These are phyloP conservation scores for Uria aalge DNA, from an alignment of 2,113 vertebrate species.

Conservation along the genomic window DNA sequence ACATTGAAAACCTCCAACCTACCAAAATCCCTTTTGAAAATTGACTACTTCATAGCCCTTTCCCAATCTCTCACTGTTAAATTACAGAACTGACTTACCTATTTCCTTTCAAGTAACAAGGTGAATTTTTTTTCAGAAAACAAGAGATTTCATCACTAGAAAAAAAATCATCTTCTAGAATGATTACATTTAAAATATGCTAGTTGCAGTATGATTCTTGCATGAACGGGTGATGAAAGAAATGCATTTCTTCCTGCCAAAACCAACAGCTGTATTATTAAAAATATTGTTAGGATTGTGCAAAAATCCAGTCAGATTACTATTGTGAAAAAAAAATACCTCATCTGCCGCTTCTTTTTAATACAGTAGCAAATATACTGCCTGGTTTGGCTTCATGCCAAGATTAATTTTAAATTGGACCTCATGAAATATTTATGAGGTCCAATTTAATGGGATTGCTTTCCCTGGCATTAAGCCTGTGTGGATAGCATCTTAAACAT, in stretches of 20 bases:
- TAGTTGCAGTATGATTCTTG: not conserved
- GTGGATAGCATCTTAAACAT: conserved; percentile 66
- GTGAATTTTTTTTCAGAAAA: not conserved
- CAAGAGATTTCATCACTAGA: not conserved
- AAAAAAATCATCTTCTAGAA: not conserved
- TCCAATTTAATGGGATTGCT: conserved; percentile 65
- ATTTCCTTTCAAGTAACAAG: not conserved
- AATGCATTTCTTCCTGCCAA: conserved; percentile 37
- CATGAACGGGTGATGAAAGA: not conserved
- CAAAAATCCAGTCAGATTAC: conserved; percentile 54
- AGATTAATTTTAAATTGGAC: conserved; percentile 64
- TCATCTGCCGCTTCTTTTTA: conserved; percentile 61
- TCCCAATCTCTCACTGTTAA: not conserved
- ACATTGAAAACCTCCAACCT: not conserved
- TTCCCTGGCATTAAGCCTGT: conserved; percentile 67
- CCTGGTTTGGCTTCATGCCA: conserved; percentile 56
- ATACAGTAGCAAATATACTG: conserved; percentile 58
- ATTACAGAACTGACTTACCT: not conserved
- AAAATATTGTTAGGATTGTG: conserved; percentile 49
- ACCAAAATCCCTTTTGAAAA: not conserved
- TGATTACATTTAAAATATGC: not conserved
- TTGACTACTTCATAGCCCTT: not conserved
- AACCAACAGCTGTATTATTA: conserved; percentile 53
- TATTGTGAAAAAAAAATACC: conserved; percentile 49
- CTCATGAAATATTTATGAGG: conserved; percentile 73